Evolutionary conservation across 2,113 vertebrate genomes (phyloP).

Genomic region (Nibea coibor): DNA sequence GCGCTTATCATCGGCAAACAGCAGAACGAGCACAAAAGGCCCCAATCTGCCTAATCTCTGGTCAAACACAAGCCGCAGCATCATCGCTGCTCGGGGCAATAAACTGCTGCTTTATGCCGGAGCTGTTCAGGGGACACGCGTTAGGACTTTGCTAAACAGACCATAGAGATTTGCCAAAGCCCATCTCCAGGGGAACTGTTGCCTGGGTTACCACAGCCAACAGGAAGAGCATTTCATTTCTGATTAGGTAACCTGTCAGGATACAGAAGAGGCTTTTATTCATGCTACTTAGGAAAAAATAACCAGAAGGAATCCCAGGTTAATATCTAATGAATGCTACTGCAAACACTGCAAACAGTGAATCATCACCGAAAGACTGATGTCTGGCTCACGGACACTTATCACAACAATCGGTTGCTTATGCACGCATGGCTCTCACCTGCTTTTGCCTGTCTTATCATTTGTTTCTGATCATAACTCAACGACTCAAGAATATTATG

Average conservation of each 20-base stretch:
- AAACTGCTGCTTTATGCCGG: slow-evolving; percentile 72
- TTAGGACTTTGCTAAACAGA: slow-evolving; percentile 67
- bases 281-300: slow-evolving; percentile 29
- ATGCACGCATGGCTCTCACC: neutral
- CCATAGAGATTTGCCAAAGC: slow-evolving; percentile 71
- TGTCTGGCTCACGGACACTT: neutral
- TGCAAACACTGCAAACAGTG: slow-evolving; percentile 1
- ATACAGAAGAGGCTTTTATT: slow-evolving; percentile 46
- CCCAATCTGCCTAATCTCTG: slow-evolving; percentile 79
- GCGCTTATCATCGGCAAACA: slow-evolving; percentile 81
- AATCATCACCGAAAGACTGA: neutral
- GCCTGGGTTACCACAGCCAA: slow-evolving; percentile 73
- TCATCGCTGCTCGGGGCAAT: slow-evolving; percentile 71
- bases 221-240: slow-evolving; percentile 66
- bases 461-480: neutral
- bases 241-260: slow-evolving; percentile 68
- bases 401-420: neutral
- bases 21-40: slow-evolving; percentile 77
- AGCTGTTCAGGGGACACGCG: slow-evolving; percentile 61
- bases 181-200: slow-evolving; percentile 66
- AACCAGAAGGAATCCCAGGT: slow-evolving; percentile 21
- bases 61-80: slow-evolving; percentile 78
- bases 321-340: slow-evolving; percentile 7
- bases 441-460: neutral
- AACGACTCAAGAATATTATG: neutral